These are phyloP conservation scores for Drosophila aldrichi DNA, from an alignment of 2,888 invertebrate species.

Conservation along the genomic window DNA sequence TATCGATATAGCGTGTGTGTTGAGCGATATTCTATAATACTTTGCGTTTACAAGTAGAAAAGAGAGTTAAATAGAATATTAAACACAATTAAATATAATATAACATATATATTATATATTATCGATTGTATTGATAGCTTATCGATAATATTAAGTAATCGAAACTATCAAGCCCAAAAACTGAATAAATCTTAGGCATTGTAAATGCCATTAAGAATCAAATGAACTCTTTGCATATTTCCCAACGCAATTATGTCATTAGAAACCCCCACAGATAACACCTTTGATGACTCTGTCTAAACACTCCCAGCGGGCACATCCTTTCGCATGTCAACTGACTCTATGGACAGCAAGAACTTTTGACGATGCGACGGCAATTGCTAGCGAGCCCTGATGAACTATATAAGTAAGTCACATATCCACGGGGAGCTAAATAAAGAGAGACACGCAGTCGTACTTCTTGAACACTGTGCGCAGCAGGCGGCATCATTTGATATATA, in stretches of 20 bases:
- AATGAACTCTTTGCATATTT: neutral
- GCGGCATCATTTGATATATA: slow-evolving; percentile 39
- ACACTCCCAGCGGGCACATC: slow-evolving; percentile 56
- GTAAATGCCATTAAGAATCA: neutral
- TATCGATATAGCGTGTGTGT: too few species aligned
- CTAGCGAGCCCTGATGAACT: slow-evolving; percentile 40
- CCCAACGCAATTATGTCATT: slow-evolving; percentile 7
- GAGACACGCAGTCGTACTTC: slow-evolving; percentile 20
- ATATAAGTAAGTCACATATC: slow-evolving; percentile 40
- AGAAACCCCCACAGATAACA: slow-evolving; percentile 38
- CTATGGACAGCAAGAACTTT: slow-evolving; percentile 51
- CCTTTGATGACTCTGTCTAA: slow-evolving; percentile 30
- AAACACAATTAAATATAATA: too few species aligned
- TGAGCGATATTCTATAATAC: too few species aligned
- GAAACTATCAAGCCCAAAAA: neutral
- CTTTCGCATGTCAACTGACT: slow-evolving; percentile 74
- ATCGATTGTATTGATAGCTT: neutral
- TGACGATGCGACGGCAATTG: slow-evolving; percentile 38
- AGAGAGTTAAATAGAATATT: too few species aligned
- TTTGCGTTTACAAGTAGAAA: too few species aligned
- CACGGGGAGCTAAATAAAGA: slow-evolving; percentile 60
- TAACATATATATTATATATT: too few species aligned
- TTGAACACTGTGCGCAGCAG: slow-evolving; percentile 18
- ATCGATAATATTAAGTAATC: neutral
- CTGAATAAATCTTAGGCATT: neutral